A percentile compares a stretch with the other conserved stretches of the same genome.
phyloP scores from a whole-genome alignment of 1,140 invertebrate species.

The Ditylenchus dipsaci region DNA sequence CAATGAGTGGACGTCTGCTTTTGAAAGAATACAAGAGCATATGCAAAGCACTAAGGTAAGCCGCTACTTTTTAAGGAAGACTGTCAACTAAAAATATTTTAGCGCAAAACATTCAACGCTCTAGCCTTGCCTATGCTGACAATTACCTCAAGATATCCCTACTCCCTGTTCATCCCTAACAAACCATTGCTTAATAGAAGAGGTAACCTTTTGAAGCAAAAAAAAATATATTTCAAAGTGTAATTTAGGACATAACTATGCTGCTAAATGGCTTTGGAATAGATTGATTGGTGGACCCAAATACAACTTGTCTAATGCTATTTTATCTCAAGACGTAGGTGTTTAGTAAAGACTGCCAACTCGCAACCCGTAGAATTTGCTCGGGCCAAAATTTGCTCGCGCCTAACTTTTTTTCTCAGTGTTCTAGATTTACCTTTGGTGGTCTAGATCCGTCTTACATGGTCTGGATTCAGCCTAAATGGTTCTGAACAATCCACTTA shows the following conservation, averaged over 20 bases:
- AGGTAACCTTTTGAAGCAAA: slow-evolving; percentile 13
- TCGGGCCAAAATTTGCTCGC: too few species aligned
- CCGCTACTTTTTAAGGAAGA: background rate
- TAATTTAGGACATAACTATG: slow-evolving; percentile 46
- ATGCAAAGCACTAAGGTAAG: slow-evolving; percentile 35
- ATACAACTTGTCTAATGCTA: slow-evolving; percentile 51
- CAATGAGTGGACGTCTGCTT: slow-evolving; percentile 34
- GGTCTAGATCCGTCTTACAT: too few species aligned
- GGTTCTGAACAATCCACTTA: too few species aligned
- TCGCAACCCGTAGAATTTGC: too few species aligned
- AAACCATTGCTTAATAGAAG: slow-evolving; percentile 41
- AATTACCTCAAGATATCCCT: slow-evolving; percentile 54
- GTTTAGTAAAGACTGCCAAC: background rate
- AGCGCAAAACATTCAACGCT: slow-evolving; percentile 52
- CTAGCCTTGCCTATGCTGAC: slow-evolving; percentile 53
- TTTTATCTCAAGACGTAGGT: slow-evolving; percentile 51
- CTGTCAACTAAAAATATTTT: slow-evolving; percentile 4
- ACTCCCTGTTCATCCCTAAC: slow-evolving; percentile 48
- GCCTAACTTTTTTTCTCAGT: too few species aligned
- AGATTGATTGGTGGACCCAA: slow-evolving; percentile 51
- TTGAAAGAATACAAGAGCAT: slow-evolving; percentile 43
- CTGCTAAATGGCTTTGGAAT: slow-evolving; percentile 57
- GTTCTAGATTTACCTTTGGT: too few species aligned
- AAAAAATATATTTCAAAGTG: background rate
- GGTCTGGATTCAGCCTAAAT: too few species aligned